A percentile compares a stretch with the other conserved stretches of the same genome.
Conservation (phyloP, 1,140 invertebrate species). For the Drosophila gunungcola region DNA sequence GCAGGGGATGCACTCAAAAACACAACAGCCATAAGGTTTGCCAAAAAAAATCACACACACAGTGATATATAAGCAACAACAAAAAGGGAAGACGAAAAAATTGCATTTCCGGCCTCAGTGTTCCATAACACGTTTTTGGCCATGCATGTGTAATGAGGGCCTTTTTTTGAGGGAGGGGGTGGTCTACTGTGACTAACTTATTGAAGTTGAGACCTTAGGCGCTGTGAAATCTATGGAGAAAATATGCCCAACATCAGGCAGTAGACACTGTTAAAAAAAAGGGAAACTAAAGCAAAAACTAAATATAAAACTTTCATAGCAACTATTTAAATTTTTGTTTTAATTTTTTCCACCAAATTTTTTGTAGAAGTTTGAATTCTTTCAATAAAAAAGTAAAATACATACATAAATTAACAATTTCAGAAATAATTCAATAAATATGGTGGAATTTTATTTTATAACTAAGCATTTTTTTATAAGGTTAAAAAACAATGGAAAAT, state of each 20-base stretch:
- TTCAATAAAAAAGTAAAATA: too few relatives aligned
- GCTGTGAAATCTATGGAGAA: neutral
- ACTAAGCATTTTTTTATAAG: too few relatives aligned
- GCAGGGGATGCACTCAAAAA: conserved; percentile 35
- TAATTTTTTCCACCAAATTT: too few relatives aligned
- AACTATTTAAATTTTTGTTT: too few relatives aligned
- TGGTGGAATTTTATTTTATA: too few relatives aligned
- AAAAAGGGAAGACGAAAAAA: conserved; percentile 11
- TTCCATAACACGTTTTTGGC: conserved; percentile 39
- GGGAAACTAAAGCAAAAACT: too few relatives aligned
- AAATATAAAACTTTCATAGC: too few relatives aligned
- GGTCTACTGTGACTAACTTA: conserved; percentile 23
- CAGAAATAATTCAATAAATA: too few relatives aligned
- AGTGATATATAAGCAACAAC: conserved; percentile 11
- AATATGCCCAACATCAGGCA: conserved; percentile 10
- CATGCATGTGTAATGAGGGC: conserved; percentile 44
- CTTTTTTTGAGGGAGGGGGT: neutral
- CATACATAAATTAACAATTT: too few relatives aligned
- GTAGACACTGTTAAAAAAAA: neutral
- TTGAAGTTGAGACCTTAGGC: conserved; percentile 34
- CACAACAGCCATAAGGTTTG: conserved; percentile 32
- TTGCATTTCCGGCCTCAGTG: conserved; percentile 48
- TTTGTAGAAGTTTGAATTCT: too few relatives aligned
- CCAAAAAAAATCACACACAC: conserved; percentile 38
- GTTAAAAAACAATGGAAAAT: too few relatives aligned